phyloP scores from a whole-genome alignment of 2,113 vertebrate genomes.

The Chinchilla lanigera region DNA sequence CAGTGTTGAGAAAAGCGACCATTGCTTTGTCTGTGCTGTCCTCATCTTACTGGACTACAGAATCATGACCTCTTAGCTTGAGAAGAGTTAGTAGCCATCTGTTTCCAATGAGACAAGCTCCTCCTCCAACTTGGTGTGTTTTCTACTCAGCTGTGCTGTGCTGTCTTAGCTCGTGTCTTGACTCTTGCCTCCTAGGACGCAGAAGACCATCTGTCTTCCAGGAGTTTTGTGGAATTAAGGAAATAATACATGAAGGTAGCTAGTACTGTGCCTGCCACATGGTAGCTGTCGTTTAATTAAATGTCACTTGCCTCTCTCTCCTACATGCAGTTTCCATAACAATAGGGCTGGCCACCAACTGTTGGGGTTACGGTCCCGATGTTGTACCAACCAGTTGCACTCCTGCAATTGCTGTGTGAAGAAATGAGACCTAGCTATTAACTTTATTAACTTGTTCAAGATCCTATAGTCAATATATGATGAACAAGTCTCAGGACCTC shows the following conservation, averaged over 20 bases:
- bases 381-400: neutral
- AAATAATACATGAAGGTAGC: neutral
- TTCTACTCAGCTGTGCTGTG: neutral
- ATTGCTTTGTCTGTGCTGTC: neutral
- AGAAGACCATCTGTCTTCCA: neutral
- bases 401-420: neutral
- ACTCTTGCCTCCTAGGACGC: neutral
- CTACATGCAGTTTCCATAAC: neutral
- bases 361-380: neutral
- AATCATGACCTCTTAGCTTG: neutral
- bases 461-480: neutral
- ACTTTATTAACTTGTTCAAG: neutral
- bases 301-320: neutral
- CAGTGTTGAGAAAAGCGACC: neutral
- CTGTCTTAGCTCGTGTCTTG: neutral
- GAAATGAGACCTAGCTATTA: conserved; percentile 1
- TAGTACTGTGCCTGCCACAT: neutral
- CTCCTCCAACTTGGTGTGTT: neutral
- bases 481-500: neutral
- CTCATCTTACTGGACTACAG: neutral
- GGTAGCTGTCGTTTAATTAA: neutral
- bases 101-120: neutral
- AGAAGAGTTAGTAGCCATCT: neutral
- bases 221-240: neutral
- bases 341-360: neutral